These are phyloP conservation scores for Leucoraja ocellata DNA, from an alignment of 2,797 vertebrate species.

Conservation along the genomic window DNA sequence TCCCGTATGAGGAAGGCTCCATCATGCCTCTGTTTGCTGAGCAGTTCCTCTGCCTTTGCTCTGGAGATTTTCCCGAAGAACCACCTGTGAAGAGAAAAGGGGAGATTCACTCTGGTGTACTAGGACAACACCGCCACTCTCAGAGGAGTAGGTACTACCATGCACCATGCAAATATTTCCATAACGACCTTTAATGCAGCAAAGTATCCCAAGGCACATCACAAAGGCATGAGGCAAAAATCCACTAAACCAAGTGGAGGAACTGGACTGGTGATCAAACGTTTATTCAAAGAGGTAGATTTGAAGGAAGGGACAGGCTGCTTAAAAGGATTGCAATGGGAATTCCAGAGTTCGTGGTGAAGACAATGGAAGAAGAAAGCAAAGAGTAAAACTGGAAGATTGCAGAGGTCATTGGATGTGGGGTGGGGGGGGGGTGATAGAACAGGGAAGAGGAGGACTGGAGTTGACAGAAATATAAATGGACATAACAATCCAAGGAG, in stretches of 20 bases:
- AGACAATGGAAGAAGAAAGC: too few relatives aligned
- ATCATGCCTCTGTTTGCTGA: constrained; percentile 95
- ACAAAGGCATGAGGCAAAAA: not conserved
- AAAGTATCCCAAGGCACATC: not conserved
- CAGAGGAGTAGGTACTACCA: not conserved
- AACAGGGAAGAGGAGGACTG: not conserved
- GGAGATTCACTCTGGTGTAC: not conserved
- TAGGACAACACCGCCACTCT: not conserved
- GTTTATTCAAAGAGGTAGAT: not conserved
- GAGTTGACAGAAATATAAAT: not conserved
- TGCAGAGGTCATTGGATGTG: too few relatives aligned
- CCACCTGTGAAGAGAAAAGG: constrained; percentile 67
- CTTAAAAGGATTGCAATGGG: not conserved
- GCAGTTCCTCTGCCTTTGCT: constrained; percentile 94
- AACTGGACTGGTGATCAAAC: not conserved
- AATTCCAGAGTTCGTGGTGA: not conserved
- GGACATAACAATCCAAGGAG: not conserved
- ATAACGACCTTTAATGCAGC: not conserved
- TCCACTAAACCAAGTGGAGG: not conserved
- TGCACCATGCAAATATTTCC: not conserved
- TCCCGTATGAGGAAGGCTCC: constrained; percentile 96
- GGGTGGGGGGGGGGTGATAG: too few relatives aligned
- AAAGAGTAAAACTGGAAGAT: too few relatives aligned
- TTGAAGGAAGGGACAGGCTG: too few relatives aligned
- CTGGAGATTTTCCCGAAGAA: constrained; percentile 98